Conservation (phyloP, 2,888 invertebrate genomes). For the Lithodes maja region DNA sequence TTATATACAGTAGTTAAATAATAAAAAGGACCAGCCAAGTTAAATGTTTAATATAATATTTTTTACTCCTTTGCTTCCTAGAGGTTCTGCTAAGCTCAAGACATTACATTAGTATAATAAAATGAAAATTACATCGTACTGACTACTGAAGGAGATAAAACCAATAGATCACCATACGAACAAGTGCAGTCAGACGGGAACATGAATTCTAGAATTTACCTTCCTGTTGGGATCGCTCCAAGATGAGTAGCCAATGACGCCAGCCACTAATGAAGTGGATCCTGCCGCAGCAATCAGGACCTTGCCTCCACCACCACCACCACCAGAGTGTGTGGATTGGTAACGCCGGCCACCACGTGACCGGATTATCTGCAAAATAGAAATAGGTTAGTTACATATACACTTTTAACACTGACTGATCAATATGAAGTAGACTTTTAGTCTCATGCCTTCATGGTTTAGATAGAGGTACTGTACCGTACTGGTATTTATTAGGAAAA, state of each 20-base stretch:
- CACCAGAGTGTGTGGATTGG: slow-evolving; percentile 30
- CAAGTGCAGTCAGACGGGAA: no score
- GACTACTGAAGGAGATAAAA: background rate
- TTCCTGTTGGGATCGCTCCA: slow-evolving; percentile 72
- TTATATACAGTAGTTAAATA: no score
- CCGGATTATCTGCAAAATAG: slow-evolving; percentile 30
- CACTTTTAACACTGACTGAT: no score
- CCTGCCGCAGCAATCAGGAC: slow-evolving; percentile 43
- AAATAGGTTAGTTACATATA: background rate
- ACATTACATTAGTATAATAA: background rate
- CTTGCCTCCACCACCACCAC: slow-evolving; percentile 38
- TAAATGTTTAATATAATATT: no score
- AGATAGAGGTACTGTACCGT: no score
- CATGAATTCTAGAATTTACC: slow-evolving; percentile 24
- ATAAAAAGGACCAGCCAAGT: no score
- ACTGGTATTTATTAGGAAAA: no score
- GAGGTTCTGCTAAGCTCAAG: background rate
- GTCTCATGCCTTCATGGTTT: no score
- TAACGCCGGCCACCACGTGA: slow-evolving; percentile 16
- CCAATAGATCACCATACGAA: background rate
- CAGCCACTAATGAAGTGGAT: slow-evolving; percentile 71
- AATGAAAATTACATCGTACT: background rate
- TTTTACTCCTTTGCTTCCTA: no score
- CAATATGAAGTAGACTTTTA: no score
- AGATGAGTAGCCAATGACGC: slow-evolving; percentile 78